phyloP scores from a whole-genome alignment of 2,888 invertebrate genomes.

The Onthophagus sagittarius region DNA sequence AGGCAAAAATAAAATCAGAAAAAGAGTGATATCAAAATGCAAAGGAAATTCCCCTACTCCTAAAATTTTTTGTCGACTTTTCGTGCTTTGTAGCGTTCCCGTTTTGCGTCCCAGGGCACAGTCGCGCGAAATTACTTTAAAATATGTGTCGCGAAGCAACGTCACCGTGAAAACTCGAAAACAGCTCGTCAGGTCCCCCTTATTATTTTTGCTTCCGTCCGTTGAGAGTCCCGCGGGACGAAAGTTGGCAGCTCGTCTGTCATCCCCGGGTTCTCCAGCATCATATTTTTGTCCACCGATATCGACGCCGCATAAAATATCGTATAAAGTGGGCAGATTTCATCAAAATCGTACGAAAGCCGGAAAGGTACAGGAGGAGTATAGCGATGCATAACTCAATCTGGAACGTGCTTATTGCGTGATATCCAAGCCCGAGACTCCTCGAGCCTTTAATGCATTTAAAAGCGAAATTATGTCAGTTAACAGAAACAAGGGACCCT shows the following conservation, averaged over 20 bases:
- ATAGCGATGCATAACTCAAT: neutral
- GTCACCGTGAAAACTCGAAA: conserved; percentile 7
- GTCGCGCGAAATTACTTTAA: conserved; percentile 8
- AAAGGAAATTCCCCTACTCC: neutral
- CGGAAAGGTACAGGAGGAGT: neutral
- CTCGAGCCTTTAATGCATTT: conserved; percentile 41
- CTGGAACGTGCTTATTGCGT: neutral
- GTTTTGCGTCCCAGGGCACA: neutral
- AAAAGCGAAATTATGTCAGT: conserved; percentile 49
- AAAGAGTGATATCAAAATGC: neutral
- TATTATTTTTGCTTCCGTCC: conserved; percentile 17
- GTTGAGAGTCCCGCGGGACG: neutral
- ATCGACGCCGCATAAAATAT: neutral
- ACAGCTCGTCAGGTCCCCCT: conserved; percentile 17
- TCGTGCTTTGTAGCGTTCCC: neutral
- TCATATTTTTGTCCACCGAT: neutral
- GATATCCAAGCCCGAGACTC: neutral
- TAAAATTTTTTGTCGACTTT: neutral
- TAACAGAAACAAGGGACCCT: conserved; percentile 45
- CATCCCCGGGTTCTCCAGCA: neutral
- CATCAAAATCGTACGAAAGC: neutral
- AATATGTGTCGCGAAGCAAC: conserved; percentile 6
- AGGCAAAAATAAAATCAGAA: neutral
- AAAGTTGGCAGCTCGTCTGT: neutral
- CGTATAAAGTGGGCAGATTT: neutral